Conservation (phyloP, 2,797 vertebrate genomes). For the Hypotaenidia philippensis region DNA sequence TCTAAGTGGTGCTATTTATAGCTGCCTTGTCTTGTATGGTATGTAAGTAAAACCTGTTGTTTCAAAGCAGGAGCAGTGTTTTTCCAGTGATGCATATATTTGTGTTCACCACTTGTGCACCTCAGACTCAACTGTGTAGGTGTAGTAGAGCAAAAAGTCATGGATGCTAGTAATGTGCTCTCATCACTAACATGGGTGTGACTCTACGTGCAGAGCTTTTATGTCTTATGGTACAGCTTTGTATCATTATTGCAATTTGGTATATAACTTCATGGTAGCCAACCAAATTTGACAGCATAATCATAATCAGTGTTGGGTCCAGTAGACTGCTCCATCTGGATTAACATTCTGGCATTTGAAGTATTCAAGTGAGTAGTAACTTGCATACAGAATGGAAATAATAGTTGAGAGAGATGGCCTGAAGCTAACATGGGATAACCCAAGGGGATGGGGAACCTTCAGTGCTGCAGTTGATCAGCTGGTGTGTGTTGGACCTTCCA, state of each 20-base stretch:
- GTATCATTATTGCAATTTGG: not conserved
- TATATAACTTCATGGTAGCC: not conserved
- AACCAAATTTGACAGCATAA: not conserved
- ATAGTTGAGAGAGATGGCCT: not conserved
- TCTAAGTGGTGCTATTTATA: not conserved
- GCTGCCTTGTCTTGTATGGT: not conserved
- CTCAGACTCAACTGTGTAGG: not conserved
- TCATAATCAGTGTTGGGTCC: no score
- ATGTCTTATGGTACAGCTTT: not conserved
- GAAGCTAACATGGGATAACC: fast-evolving
- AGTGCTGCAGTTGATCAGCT: not conserved
- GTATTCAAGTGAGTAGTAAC: not conserved
- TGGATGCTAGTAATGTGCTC: not conserved
- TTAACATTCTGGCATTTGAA: not conserved
- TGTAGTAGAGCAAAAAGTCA: not conserved
- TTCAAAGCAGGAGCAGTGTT: not conserved
- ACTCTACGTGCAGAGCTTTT: not conserved
- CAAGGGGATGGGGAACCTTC: not conserved
- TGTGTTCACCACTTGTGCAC: not conserved
- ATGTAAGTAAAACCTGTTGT: not conserved
- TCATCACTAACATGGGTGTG: not conserved
- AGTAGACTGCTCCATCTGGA: not conserved
- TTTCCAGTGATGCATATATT: not conserved
- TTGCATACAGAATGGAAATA: not conserved
- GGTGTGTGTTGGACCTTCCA: not conserved